A percentile compares a stretch with the other conserved stretches of the same genome.
Evolutionary conservation across 2,113 vertebrate species (phyloP).

Genomic region (Otocyon megalotis): DNA sequence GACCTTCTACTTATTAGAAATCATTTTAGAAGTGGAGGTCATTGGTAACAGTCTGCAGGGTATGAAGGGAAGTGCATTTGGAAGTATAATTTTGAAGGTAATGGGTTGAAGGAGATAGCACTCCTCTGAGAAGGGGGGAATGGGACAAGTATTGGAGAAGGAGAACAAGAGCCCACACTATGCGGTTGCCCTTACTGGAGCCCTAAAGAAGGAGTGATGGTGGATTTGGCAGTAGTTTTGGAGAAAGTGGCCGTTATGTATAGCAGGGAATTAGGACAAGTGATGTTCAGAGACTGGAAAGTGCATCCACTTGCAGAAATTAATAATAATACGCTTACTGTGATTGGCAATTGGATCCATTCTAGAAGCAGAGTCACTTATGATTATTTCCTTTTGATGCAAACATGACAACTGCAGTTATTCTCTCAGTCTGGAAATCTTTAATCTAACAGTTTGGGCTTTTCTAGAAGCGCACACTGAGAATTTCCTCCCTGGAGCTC

Average conservation of each 20-base stretch:
- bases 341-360: not conserved
- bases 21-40: not conserved
- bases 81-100: not conserved
- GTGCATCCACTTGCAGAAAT: not conserved
- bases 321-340: not conserved
- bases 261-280: not conserved
- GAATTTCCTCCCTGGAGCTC: constrained; percentile 27
- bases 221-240: not conserved
- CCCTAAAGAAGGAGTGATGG: not conserved
- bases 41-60: not conserved
- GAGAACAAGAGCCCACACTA: accelerated
- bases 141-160: not conserved
- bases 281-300: not conserved
- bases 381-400: not conserved
- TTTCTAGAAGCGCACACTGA: not conserved
- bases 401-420: not conserved
- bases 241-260: not conserved
- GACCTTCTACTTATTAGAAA: not conserved
- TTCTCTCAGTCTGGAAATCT: not conserved
- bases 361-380: not conserved
- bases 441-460: not conserved
- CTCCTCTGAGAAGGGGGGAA: not conserved
- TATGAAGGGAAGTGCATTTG: not conserved
- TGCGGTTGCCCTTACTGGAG: accelerated
- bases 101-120: accelerated